Percentiles rank a stretch among this genome's conserved stretches.
phyloP scores from a whole-genome alignment of 2,888 invertebrate species.

The Stenichneumon culpator region DNA sequence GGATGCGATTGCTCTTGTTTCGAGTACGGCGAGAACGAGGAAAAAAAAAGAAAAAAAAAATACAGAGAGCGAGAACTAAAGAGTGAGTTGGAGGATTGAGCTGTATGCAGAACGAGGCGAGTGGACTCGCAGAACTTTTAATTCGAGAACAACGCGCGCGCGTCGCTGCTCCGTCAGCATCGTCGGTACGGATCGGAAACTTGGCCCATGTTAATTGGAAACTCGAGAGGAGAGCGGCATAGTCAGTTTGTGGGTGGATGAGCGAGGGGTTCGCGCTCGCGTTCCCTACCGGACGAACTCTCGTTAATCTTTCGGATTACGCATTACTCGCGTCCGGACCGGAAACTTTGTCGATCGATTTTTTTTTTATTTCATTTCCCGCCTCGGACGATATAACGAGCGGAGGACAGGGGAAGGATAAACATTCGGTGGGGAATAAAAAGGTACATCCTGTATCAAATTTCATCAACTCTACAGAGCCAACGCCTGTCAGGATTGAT shows the following conservation, averaged over 20 bases:
- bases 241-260: constrained; percentile 6
- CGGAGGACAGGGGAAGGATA: constrained; percentile 16
- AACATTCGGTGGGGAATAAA: constrained; percentile 39
- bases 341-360: constrained; percentile 69
- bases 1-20: neutral
- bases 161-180: constrained; percentile 59
- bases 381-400: constrained; percentile 54
- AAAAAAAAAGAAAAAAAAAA: constrained; percentile 8
- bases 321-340: constrained; percentile 71
- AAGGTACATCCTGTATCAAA: constrained; percentile 43
- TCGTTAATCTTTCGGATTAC: constrained; percentile 74
- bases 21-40: neutral
- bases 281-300: constrained; percentile 58
- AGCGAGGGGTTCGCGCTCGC: constrained; percentile 22
- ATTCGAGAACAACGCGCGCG: constrained; percentile 63
- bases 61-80: constrained; percentile 1
- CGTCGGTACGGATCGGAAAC: constrained; percentile 71
- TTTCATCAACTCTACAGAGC: constrained; percentile 40
- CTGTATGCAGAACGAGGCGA: constrained; percentile 41
- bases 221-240: constrained; percentile 58
- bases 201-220: constrained; percentile 72
- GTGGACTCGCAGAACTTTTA: constrained; percentile 57
- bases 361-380: constrained; percentile 14
- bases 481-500: neutral
- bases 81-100: constrained; percentile 28